Conservation (phyloP, 2,888 invertebrate genomes). For the Callyntrura sp. region DNA sequence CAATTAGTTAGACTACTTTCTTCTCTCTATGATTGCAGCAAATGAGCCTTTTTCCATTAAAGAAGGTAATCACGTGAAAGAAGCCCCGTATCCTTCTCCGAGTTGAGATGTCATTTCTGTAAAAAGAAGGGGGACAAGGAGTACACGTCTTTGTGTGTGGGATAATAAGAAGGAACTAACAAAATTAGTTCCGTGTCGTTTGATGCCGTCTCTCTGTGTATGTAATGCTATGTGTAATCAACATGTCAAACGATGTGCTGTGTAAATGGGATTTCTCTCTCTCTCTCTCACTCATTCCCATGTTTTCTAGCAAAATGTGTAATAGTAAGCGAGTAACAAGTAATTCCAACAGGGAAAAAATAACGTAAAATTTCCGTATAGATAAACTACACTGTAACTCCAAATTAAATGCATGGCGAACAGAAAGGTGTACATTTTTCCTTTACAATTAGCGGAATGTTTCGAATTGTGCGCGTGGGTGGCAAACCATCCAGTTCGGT, state of each 20-base stretch:
- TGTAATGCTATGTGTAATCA: slow-evolving; percentile 6
- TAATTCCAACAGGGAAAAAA: no score
- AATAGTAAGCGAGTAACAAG: no score
- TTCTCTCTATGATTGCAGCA: slow-evolving; percentile 9
- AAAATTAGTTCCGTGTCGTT: slow-evolving; percentile 16
- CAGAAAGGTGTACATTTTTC: no score
- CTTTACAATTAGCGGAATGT: background rate
- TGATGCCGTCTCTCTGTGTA: background rate
- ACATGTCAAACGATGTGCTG: background rate
- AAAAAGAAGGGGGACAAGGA: background rate
- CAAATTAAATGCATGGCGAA: no score
- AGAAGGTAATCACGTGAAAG: slow-evolving; percentile 22
- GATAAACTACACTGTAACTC: no score
- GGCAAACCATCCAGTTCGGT: no score
- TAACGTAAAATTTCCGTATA: no score
- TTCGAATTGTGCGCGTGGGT: no score
- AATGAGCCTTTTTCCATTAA: background rate
- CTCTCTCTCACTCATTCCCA: background rate
- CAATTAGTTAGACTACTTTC: slow-evolving; percentile 25
- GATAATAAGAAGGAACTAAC: slow-evolving; percentile 27
- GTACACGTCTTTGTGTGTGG: no score
- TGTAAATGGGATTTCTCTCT: background rate
- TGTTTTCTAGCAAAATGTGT: no score
- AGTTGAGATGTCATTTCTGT: no score
- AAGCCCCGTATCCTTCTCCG: background rate